Conservation (phyloP, 2,888 invertebrate genomes). For the Conomelus anceps region DNA sequence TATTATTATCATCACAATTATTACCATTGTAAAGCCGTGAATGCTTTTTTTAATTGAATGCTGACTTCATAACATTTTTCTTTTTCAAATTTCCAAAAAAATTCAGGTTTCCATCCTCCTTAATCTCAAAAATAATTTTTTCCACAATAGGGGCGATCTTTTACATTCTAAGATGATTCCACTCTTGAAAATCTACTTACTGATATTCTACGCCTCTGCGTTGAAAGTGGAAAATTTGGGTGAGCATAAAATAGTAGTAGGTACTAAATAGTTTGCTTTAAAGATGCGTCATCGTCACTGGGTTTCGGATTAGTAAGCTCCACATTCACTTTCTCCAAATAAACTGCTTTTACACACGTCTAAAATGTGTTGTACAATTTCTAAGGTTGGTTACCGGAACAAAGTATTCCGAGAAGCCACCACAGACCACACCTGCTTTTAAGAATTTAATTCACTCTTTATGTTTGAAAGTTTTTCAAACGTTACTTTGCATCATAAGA, state of each 20-base stretch:
- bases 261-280: neutral
- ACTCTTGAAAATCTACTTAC: too few relatives aligned
- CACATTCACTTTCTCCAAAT: neutral
- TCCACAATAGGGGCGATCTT: too few relatives aligned
- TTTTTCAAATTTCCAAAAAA: too few relatives aligned
- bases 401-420: neutral
- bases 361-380: neutral
- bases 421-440: neutral
- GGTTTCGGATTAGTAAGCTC: neutral
- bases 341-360: neutral
- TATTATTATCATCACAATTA: too few relatives aligned
- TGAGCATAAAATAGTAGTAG: neutral
- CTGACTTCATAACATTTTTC: too few relatives aligned
- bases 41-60: too few relatives aligned
- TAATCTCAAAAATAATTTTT: too few relatives aligned
- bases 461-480: neutral
- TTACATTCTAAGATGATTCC: neutral
- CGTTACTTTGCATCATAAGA: too few relatives aligned
- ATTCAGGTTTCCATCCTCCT: too few relatives aligned
- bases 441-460: neutral
- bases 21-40: too few relatives aligned
- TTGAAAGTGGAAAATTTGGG: neutral
- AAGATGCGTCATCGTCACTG: neutral
- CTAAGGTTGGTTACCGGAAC: neutral
- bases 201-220: too few relatives aligned